Base-by-base conservation (phyloP, 2,113 vertebrate genomes). In the Cynocephalus volans region DNA sequence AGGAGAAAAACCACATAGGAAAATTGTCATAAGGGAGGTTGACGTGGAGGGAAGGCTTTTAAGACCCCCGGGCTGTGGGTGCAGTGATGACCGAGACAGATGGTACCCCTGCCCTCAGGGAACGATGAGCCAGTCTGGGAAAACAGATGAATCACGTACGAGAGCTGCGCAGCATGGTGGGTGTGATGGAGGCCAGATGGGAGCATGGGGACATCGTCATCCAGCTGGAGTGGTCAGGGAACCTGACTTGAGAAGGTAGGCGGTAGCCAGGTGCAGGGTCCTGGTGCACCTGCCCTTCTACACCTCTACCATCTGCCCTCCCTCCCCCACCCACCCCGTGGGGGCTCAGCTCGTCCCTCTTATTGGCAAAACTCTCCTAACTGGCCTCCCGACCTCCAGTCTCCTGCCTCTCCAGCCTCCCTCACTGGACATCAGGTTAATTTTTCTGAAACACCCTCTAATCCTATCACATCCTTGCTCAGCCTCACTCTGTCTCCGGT, bases 151-250 rank as follows among this genome's bases (percentile, higher is more conserved):
- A 23, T 70, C 31, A 33, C 33, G 52, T 26, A 12, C 2, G 26
- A 41, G 75, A 77, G 23, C 28, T 5, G 7, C 45, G 1, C 1
- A 1, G 8, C 11, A 24, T 56, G 31, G 23, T 45, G 21, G 36
- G 28, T 41, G 33, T 36, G 8, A 5, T 36, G 19, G 58, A 70
- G 60, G 19, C 36, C 18, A 31, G 28, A 13, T 12, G 76, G 60
- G 28, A 17, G 15, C 45, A 6, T 9, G 0, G 33, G 64, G 45
- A 67, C 4, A 15, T 12, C 14, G 14, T 75, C 5, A 18, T 10
- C 45, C 87, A 50, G 60, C 28, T 24, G 21, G n/a, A 19, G 17
- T 8, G 26, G 23, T 28, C 14, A 18, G 7, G 23, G 54, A 69
- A 6, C 24, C 15, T 52, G 33, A 85, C 70, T 41, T 8, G 19